Conservation (phyloP, 2,888 invertebrate genomes). For the Drosophila atripex region DNA sequence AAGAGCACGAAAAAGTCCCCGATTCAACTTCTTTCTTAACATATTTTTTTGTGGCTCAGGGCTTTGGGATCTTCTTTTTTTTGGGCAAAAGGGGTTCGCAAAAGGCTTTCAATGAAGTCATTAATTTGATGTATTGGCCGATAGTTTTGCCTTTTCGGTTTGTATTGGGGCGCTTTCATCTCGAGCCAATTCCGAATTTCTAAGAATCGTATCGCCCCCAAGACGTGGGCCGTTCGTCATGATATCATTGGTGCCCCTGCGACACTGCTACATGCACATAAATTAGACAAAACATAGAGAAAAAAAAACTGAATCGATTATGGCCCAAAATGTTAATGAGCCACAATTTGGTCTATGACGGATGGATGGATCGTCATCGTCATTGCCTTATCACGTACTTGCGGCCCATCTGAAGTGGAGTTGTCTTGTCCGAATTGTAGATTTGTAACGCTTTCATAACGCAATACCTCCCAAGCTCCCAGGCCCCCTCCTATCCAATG, state of each 20-base stretch:
- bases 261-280: constrained; percentile 44
- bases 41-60: background rate
- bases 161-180: constrained; percentile 51
- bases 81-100: constrained; percentile 26
- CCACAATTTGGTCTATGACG: constrained; percentile 34
- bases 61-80: constrained; percentile 7
- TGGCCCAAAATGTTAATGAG: constrained; percentile 46
- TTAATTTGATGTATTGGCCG: constrained; percentile 79
- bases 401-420: constrained; percentile 29
- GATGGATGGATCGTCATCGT: constrained; percentile 12
- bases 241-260: constrained; percentile 53
- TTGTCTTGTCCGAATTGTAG: constrained; percentile 26
- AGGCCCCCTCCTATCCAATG: constrained; percentile 1
- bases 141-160: constrained; percentile 43
- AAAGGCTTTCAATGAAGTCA: constrained; percentile 79
- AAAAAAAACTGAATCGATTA: constrained; percentile 40
- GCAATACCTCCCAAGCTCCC: constrained; percentile 39
- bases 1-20: constrained; percentile 8
- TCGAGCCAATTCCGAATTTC: constrained; percentile 75
- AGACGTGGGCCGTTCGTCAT: constrained; percentile 35
- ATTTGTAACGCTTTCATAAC: constrained; percentile 73
- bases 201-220: constrained; percentile 60
- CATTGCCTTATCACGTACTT: constrained; percentile 40
- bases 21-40: constrained; percentile 1
- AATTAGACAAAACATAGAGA: constrained; percentile 40